Evolutionary conservation across 2,888 invertebrate genomes (phyloP).

Genomic region (Camptogramma bilineatum): DNA sequence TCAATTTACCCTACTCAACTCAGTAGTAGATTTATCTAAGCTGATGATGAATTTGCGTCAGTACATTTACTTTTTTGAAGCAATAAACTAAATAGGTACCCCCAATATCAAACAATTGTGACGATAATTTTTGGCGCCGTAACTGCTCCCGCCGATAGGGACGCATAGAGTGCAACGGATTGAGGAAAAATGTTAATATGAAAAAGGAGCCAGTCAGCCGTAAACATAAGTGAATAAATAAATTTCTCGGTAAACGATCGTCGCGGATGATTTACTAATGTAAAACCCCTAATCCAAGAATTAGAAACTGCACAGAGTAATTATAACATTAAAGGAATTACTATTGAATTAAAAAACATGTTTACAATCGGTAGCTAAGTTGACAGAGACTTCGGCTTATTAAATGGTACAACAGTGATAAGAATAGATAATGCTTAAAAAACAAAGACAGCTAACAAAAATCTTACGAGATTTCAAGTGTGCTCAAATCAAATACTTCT

Average conservation of each 20-base stretch:
- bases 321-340: not conserved
- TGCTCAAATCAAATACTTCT: too few relatives aligned
- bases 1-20: too few relatives aligned
- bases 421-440: too few relatives aligned
- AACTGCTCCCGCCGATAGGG: constrained; percentile 27
- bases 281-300: constrained; percentile 25
- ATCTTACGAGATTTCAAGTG: too few relatives aligned
- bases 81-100: constrained; percentile 4
- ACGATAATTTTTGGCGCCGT: constrained; percentile 20
- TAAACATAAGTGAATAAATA: constrained; percentile 51
- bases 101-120: constrained; percentile 13
- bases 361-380: not conserved
- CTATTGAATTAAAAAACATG: not conserved
- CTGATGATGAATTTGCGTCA: not conserved
- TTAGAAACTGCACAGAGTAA: not conserved
- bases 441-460: too few relatives aligned
- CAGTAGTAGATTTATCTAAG: too few relatives aligned
- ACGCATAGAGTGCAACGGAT: constrained; percentile 56
- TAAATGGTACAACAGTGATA: too few relatives aligned
- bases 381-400: not conserved
- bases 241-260: constrained; percentile 48
- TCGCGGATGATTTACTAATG: constrained; percentile 23
- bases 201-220: constrained; percentile 41
- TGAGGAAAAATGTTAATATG: constrained; percentile 66
- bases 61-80: not conserved